phyloP scores from a whole-genome alignment of 30 jellyfish, hydroid and myxozoan genomes.

The Turritopsis dohrnii region DNA sequence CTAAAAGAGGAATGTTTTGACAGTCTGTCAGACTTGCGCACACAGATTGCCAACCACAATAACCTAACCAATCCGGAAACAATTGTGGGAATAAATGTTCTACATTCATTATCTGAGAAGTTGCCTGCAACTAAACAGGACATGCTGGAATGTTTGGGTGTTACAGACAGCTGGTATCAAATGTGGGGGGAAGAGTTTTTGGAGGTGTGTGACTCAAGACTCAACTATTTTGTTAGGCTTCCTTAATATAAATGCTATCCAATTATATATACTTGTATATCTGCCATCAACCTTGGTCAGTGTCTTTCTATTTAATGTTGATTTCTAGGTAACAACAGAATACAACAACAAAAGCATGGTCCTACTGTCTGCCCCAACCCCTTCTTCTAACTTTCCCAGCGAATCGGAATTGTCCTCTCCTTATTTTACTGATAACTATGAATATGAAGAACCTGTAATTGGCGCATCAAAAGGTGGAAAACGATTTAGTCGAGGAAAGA shows the following conservation, averaged over 20 bases:
- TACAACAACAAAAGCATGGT: neutral
- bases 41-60: slow-evolving; percentile 64
- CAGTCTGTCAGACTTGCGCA: slow-evolving; percentile 48
- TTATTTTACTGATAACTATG: neutral
- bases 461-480: neutral
- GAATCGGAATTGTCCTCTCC: neutral
- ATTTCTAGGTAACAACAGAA: neutral
- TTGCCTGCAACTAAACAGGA: slow-evolving; percentile 72
- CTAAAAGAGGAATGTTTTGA: slow-evolving; percentile 65
- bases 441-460: neutral
- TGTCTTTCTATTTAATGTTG: too few species aligned
- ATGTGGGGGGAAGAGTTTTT: slow-evolving; percentile 83
- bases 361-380: neutral
- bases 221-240: neutral
- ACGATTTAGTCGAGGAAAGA: slow-evolving; percentile 13
- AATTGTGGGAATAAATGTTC: slow-evolving; percentile 30
- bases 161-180: slow-evolving; percentile 52
- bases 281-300: too few species aligned
- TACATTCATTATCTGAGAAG: slow-evolving; percentile 32
- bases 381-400: neutral
- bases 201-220: slow-evolving; percentile 31
- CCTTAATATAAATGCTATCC: too few species aligned
- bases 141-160: slow-evolving; percentile 74
- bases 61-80: slow-evolving; percentile 59
- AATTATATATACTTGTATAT: too few species aligned